Evolutionary conservation across 1,140 invertebrate species (phyloP), one percentile per base, ranked within the genome.

Genomic region (Maniola jurtina): DNA sequence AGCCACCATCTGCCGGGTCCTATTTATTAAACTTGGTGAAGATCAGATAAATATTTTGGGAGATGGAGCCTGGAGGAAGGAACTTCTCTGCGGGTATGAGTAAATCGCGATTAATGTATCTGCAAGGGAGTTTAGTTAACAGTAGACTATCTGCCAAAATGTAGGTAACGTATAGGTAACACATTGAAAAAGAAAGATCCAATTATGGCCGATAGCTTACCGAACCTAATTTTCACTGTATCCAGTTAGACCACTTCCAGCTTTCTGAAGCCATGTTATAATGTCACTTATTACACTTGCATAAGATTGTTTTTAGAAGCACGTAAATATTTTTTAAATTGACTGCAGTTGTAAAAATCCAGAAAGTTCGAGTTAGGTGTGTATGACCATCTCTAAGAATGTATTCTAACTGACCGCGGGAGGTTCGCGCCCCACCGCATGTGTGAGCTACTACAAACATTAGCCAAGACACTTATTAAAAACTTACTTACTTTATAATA

Each of bases 321-420:
- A 52, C 48, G 7, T 15, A 48, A 48, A 0, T n/a, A 48, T 11
- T 48, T 48, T n/a, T 1, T 48, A 48, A 48, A 4, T 14, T 0
- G n/a, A 48, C 6, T 48, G 10, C n/a, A 14, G 5, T 25, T 6
- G 7, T 52, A 52, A 25, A 52, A 52, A 6, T 52, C 14, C 48
- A 15, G 48, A 52, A 52, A 38, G 36, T 64, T 57, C 54, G 56
- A 61, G 14, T 57, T n/a, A 45, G 42, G 42, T 38, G 9, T 64
- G 58, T 70, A 61, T 61, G 58, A 66, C 38, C 64, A 61, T 66
- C 34, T 50, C 59, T 61, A 58, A 65, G 58, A 65, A 55, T 70
- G 52, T 61, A 57, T 59, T 54, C 48, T 57, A 35, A 70, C 63
- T 70, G 68, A 70, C 68, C 68, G 58, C 52, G 47, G 42, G 45